A percentile compares a stretch with the other conserved stretches of the same genome.
Evolutionary conservation across 2,113 vertebrate genomes (phyloP).

Genomic region (Aegithalos caudatus): DNA sequence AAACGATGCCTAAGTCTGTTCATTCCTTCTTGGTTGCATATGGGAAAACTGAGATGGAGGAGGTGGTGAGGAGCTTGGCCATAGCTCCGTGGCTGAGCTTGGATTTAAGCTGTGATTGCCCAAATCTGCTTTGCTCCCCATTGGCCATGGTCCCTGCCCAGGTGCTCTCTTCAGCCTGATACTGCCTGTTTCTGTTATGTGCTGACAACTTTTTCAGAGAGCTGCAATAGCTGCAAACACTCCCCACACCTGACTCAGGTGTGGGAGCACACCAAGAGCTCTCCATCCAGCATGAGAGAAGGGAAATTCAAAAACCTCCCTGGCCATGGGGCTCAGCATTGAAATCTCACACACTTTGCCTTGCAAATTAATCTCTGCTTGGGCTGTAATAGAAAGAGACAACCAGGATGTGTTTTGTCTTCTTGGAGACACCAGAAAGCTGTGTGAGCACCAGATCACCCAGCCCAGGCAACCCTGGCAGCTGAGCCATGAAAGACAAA

Average conservation of each 20-base stretch:
- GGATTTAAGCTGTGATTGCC: background rate
- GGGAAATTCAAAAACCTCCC: background rate
- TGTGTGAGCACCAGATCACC: background rate
- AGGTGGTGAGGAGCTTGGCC: background rate
- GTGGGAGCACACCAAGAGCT: background rate
- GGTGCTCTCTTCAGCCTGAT: background rate
- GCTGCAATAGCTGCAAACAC: background rate
- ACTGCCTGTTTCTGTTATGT: background rate
- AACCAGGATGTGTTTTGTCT: background rate
- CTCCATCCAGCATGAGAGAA: background rate
- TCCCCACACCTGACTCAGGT: background rate
- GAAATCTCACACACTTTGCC: background rate
- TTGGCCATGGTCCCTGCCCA: fast-evolving
- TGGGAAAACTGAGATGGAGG: background rate
- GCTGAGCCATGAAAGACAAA: background rate
- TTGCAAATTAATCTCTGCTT: background rate
- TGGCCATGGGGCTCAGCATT: background rate
- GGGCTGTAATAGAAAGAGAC: background rate
- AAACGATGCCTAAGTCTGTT: background rate
- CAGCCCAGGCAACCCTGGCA: background rate
- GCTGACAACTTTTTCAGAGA: background rate
- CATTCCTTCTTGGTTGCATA: background rate
- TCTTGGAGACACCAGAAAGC: background rate
- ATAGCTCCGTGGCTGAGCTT: background rate
- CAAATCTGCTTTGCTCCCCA: background rate